Base-by-base conservation (phyloP, 2,888 invertebrate species). In the Zele albiditarsus region DNA sequence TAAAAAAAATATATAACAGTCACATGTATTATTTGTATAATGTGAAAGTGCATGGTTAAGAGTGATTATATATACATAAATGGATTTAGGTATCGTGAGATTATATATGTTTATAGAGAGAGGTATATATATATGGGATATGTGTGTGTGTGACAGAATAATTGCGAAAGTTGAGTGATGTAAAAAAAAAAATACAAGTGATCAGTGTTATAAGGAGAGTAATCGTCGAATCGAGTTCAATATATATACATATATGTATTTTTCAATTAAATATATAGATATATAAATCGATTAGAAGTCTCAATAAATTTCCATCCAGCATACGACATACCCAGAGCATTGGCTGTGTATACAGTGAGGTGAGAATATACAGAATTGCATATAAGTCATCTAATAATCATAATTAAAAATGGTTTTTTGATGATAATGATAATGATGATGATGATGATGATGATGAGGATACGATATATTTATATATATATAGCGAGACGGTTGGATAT, bases 301-400 rank as follows among this genome's bases (percentile, higher is more conserved):
- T 83, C 71, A 83, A 84, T 83, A 83, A 83, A 85, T 84, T 87
- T 82, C 86, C 80, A 89, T 88, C 88, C 88, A 89, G 88, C 89
- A 89, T 88, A 89, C 88, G 87, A 89, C 88, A 89, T 89, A 88
- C 86, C 87, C 88, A 89, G 88, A 88, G 88, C 89, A 89, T 88
- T 87, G 84, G 85, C 86, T 84, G 87, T 89, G 88, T 87, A 62
- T 62, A 85, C 80, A 87, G 84, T 86, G 83, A 77, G 81, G 81
- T 85, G 85, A 88, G 81, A 84, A 63, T 33, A 63, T 33, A 63
- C 81, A 83, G 72, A 74, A 74, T 71, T 53, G n/a, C n/a, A 83
- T 77, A 82, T 79, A 80, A 67, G 58, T 71, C 60, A 60, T 75
- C 71, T 71, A 75, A 74, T 72, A 68, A 71, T 73, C 23, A 73